Percentiles rank a stretch among this genome's conserved stretches.
phyloP scores from a whole-genome alignment of 1,140 invertebrate genomes.

The Drosophila insularis region DNA sequence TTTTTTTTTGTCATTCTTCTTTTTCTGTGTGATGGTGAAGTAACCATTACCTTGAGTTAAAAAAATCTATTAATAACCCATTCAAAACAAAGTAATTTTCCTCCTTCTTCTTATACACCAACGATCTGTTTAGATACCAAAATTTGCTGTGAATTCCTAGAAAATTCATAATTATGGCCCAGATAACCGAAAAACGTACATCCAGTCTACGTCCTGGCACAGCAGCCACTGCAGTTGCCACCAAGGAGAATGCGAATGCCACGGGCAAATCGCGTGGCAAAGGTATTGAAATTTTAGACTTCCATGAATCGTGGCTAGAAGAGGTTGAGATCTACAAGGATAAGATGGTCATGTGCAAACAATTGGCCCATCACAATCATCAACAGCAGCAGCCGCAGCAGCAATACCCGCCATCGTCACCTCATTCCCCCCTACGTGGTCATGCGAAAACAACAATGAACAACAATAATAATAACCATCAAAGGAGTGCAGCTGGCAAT shows the following conservation, averaged over 20 bases:
- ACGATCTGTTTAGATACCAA: conserved; percentile 41
- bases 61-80: conserved; percentile 10
- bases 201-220: conserved; percentile 31
- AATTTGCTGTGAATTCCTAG: conserved; percentile 62
- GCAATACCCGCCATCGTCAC: not conserved
- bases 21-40: not conserved
- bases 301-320: conserved; percentile 80
- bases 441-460: conserved; percentile 5
- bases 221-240: conserved; percentile 20
- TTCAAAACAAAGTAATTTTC: conserved; percentile 16
- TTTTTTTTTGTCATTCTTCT: not conserved
- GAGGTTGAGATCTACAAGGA: conserved; percentile 79
- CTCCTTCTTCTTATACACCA: not conserved
- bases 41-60: not conserved
- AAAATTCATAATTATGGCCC: conserved; percentile 69
- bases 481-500: not conserved
- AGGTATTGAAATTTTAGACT: conserved; percentile 77
- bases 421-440: not conserved
- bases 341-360: conserved; percentile 64
- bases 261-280: conserved; percentile 42
- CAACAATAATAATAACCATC: conserved; percentile 6
- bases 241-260: conserved; percentile 41
- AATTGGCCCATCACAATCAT: conserved; percentile 62
- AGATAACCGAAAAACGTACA: conserved; percentile 77
- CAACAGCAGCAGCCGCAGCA: conserved; percentile 21